Base-by-base conservation (phyloP, 2,888 invertebrate species). In the Caenorhabditis sp. region DNA sequence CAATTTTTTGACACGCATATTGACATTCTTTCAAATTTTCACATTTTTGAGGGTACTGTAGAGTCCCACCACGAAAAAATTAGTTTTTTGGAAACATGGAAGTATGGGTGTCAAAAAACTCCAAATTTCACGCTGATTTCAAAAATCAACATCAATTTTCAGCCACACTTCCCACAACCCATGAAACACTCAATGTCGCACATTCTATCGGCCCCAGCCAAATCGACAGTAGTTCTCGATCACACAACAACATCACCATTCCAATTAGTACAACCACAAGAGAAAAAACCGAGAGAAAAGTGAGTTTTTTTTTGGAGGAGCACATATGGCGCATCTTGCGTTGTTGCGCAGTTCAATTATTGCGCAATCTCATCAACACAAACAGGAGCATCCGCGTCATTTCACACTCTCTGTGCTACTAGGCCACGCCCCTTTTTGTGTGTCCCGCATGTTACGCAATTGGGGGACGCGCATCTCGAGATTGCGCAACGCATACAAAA, bases 241-340 rank as follows among this genome's bases (percentile, higher is more conserved):
- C 81, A 81, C 70, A 70, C 72, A 12, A 68, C 61, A 8, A 69
- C 62, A 1, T 79, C 79, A 3, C 69, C 78, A n/a, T 81, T 81
- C 74, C 75, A 78, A 60, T 71, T 77, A 37, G 81, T 81, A 50
- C 69, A 71, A 55, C 31, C 31, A 31, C 77, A 76, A 69, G 69
- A 72, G 49, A 69, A 63, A 36, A 62, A 67, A 12, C 54, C 66
- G 1, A 49, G 62, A 27, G 60, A 61, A 31, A 68, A 69, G 76
- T 76, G 19, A 65, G 76, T 75, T 49, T 14, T 57, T 27, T 23
- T 51, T 49, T 59, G 43, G 17, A 17, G 31, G 1, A 17, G 43
- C 5, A 4, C 19, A 36, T 24, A 14, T 19, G 26, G 36, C 24
- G 51, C 64, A 55, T 57, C 64, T 55, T 59, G 36, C 60, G 5